Base-by-base conservation (phyloP, 2,113 vertebrate genomes). In the Brachirus orientalis region DNA sequence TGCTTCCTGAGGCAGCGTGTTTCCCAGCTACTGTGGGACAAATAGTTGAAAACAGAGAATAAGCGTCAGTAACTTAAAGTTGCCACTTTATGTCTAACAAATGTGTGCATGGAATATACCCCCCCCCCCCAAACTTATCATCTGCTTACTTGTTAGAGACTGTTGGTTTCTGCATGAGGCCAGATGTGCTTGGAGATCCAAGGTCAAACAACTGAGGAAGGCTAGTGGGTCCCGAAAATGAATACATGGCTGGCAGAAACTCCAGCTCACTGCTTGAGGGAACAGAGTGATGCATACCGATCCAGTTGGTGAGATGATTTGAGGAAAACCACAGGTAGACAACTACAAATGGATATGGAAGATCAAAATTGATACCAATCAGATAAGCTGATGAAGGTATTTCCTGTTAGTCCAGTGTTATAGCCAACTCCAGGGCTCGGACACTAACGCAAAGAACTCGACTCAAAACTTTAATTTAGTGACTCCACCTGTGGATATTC, bases 1-100 rank as follows among this genome's bases (percentile, higher is more conserved):
- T 93, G 90, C 67, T 94, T 94, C 52, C 92, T 84, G 18, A 90
- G 88, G 60, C 84, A 90, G 55, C 93, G 56, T 1, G 82, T 85
- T 77, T 93, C 93, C 92, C 92, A 94, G 86, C 84, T 93, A 74
- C 86, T 89, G 51, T 19, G 56, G 41, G 22, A 48, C 12, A 55
- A 19, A 57, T 11, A 72, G 10, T 59, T 7, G 28, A 66, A 47
- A 16, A 64, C 38, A 56, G 8, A 22, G 10, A 1, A 62, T 9
- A 35, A 19, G 19, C 45, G 8, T 20, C 36, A 17, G 7, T 9
- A 10, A 16, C 13, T 10, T 13, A 43, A 13, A 10, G 10, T 14
- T 43, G 40, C 12, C 19, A 36, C 0, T 9, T 35, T 17, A 46
- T 63, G 38, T 35, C 2, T 53, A 17, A 45, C 9, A 16, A 17